Conservation (phyloP, 2,888 invertebrate species). For the Gymnoscelis rufifasciata region DNA sequence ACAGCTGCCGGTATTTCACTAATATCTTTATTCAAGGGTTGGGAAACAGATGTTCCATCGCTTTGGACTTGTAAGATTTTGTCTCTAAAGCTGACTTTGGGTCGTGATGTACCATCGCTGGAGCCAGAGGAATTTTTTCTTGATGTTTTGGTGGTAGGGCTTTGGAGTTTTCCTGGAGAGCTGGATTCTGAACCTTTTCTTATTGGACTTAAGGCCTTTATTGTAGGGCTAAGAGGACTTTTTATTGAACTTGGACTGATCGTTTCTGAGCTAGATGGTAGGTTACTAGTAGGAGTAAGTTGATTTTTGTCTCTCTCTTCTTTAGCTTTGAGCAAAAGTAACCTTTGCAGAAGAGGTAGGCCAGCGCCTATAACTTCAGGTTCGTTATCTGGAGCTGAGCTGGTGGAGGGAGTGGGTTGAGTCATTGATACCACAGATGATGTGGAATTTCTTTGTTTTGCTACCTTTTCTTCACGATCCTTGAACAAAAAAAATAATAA, state of each 20-base stretch:
- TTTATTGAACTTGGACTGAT: slow-evolving; percentile 74
- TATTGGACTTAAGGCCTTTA: slow-evolving; percentile 71
- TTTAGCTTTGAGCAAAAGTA: slow-evolving; percentile 86
- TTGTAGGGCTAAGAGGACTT: slow-evolving; percentile 72
- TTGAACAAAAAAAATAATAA: slow-evolving; percentile 24
- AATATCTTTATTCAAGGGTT: slow-evolving; percentile 63
- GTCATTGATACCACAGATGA: slow-evolving; percentile 62
- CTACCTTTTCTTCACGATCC: slow-evolving; percentile 76
- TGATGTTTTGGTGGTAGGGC: slow-evolving; percentile 67
- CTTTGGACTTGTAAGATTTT: slow-evolving; percentile 80
- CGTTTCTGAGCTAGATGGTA: slow-evolving; percentile 73
- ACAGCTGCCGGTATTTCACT: slow-evolving; percentile 67
- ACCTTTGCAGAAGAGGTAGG: slow-evolving; percentile 85
- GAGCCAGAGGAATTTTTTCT: slow-evolving; percentile 72
- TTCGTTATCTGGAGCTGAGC: slow-evolving; percentile 77
- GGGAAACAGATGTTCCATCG: slow-evolving; percentile 69
- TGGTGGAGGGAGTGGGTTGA: slow-evolving; percentile 81
- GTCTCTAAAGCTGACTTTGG: slow-evolving; percentile 82
- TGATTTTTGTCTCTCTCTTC: slow-evolving; percentile 81
- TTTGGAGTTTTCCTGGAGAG: slow-evolving; percentile 71
- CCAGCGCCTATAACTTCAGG: slow-evolving; percentile 84
- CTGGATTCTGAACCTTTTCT: slow-evolving; percentile 72
- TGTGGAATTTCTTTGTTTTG: slow-evolving; percentile 64
- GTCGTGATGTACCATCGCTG: slow-evolving; percentile 63
- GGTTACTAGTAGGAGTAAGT: slow-evolving; percentile 66